Conservation (phyloP, 2,888 invertebrate genomes). For the Lasioglossum malachurum region DNA sequence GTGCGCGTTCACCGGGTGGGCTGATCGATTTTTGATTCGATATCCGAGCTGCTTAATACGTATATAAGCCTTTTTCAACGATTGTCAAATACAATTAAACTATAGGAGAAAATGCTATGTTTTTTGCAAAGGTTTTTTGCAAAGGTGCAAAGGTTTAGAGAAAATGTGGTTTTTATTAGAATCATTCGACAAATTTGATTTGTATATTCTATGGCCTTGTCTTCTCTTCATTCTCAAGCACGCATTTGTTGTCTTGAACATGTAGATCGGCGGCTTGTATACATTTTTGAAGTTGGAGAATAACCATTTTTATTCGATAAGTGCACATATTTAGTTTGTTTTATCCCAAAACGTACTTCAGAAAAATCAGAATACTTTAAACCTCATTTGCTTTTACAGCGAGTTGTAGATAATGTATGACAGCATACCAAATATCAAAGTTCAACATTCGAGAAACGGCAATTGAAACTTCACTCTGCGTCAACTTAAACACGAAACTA, state of each 20-base stretch:
- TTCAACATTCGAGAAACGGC: background rate
- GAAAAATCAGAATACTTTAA: background rate
- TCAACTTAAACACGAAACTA: background rate
- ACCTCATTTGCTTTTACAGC: background rate
- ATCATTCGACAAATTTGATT: background rate
- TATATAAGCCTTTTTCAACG: background rate
- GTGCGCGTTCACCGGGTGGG: background rate
- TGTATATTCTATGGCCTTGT: background rate
- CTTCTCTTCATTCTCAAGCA: background rate
- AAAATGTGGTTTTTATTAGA: background rate
- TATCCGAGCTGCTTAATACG: background rate
- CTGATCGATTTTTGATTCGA: background rate
- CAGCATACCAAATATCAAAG: background rate
- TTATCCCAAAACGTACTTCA: background rate
- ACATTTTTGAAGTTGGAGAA: background rate
- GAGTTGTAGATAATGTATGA: background rate
- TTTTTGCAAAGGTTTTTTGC: too few species aligned
- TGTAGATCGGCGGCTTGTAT: background rate
- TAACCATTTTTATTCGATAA: background rate
- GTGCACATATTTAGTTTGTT: background rate
- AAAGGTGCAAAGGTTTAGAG: background rate
- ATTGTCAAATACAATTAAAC: background rate
- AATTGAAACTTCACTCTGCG: background rate
- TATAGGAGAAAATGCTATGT: background rate
- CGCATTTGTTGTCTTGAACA: background rate